phyloP scores from a whole-genome alignment of 64 coral and sea anemone species.

The Actinia tenebrosa region DNA sequence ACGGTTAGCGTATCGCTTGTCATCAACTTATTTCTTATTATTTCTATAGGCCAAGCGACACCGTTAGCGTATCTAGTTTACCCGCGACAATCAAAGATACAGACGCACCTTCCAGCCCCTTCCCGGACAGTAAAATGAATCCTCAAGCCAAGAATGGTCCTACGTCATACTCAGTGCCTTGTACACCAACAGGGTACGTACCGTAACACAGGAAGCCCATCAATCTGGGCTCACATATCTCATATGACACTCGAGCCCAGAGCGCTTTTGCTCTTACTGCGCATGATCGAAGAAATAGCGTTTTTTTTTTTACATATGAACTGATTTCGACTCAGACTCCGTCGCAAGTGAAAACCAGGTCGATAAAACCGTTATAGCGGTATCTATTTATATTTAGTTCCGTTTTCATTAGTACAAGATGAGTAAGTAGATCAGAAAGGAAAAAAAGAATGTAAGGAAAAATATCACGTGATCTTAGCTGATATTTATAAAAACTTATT shows the following conservation, averaged over 20 bases:
- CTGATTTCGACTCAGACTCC: no score
- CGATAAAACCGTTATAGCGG: no score
- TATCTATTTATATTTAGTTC: no score
- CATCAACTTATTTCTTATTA: neutral
- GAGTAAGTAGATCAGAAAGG: no score
- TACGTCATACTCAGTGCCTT: neutral
- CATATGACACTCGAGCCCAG: no score
- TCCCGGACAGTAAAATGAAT: neutral
- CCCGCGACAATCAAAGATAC: conserved; percentile 1
- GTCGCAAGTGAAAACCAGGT: no score
- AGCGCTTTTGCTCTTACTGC: no score
- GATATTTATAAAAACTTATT: neutral
- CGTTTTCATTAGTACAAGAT: no score
- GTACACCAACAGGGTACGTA: conserved; percentile 1
- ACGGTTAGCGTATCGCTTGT: no score
- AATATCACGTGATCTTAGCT: neutral
- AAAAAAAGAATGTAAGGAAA: no score
- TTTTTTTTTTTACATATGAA: no score
- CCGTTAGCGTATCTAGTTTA: conserved; percentile 1
- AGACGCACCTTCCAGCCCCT: neutral
- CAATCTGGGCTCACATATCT: neutral
- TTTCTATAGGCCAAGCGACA: neutral
- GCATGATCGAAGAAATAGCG: no score
- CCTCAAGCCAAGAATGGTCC: neutral
- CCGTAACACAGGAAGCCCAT: neutral